phyloP scores from a whole-genome alignment of 92 coral and sea anemone genomes.

The Paramuricea clavata region DNA sequence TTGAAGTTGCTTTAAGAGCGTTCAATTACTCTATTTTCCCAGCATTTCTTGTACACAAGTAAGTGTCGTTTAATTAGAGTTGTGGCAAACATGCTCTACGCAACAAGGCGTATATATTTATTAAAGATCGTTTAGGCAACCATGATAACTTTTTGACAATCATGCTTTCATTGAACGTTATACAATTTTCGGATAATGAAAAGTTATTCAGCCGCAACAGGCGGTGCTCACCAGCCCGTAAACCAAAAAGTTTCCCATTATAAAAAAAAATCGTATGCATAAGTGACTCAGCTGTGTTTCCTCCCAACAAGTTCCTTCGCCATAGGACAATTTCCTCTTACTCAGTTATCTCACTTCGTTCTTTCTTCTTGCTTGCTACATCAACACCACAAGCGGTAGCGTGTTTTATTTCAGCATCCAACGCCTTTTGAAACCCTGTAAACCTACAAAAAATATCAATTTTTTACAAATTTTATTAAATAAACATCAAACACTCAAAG shows the following conservation, averaged over 20 bases:
- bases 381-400: slow-evolving; percentile 4
- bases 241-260: slow-evolving; percentile 66
- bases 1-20: too few species aligned
- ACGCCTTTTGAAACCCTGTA: not conserved
- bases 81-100: slow-evolving; percentile 70
- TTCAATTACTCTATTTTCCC: too few species aligned
- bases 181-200: slow-evolving; percentile 56
- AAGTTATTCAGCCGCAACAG: slow-evolving; percentile 56
- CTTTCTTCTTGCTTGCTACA: slow-evolving; percentile 9
- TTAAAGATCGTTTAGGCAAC: slow-evolving; percentile 72
- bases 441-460: not conserved
- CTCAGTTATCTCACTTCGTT: slow-evolving; percentile 3
- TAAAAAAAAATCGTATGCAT: slow-evolving; percentile 62
- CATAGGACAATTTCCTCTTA: slow-evolving; percentile 11
- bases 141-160: slow-evolving; percentile 66
- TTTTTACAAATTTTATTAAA: not conserved
- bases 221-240: slow-evolving; percentile 68
- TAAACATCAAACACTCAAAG: not conserved
- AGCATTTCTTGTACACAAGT: too few species aligned
- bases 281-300: slow-evolving; percentile 65
- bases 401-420: slow-evolving; percentile 18
- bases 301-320: slow-evolving; percentile 45
- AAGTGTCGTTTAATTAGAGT: too few species aligned
- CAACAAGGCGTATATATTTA: slow-evolving; percentile 64
- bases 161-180: slow-evolving; percentile 69